Percentiles rank a stretch among this genome's conserved stretches.
Conservation (phyloP, 2,888 invertebrate species). For the Deilephila elpenor region DNA sequence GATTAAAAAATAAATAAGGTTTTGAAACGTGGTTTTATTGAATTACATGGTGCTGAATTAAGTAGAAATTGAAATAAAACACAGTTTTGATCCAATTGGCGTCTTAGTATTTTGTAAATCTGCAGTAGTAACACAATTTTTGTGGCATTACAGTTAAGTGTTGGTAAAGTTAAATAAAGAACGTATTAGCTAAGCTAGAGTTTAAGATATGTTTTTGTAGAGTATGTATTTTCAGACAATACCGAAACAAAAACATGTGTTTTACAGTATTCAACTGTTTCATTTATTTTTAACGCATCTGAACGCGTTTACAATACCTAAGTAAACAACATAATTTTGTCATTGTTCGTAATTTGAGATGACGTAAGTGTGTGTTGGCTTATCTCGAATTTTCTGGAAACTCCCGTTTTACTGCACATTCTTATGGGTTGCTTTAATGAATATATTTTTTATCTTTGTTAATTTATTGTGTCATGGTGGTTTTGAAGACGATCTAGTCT, state of each 20-base stretch:
- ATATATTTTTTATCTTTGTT: too few species aligned
- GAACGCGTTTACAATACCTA: not conserved
- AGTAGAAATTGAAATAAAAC: too few species aligned
- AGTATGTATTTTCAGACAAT: too few species aligned
- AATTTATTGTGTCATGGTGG: too few species aligned
- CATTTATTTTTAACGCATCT: not conserved
- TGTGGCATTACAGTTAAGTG: too few species aligned
- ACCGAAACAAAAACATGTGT: not conserved
- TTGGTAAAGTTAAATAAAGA: too few species aligned
- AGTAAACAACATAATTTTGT: not conserved
- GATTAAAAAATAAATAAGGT: constrained; percentile 32
- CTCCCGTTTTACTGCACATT: not conserved
- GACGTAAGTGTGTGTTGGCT: not conserved
- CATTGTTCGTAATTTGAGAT: not conserved
- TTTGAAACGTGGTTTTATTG: constrained; percentile 20
- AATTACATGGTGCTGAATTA: not conserved
- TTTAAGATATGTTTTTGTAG: too few species aligned
- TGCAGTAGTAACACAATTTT: too few species aligned
- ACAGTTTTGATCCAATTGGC: too few species aligned
- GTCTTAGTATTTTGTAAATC: too few species aligned
- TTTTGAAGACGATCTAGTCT: too few species aligned
- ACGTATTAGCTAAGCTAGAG: too few species aligned
- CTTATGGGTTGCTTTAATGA: not conserved
- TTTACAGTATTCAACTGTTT: not conserved
- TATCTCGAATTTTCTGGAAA: constrained; percentile 14